Base-by-base conservation (phyloP, 2,888 invertebrate genomes). In the Meta bourneti region DNA sequence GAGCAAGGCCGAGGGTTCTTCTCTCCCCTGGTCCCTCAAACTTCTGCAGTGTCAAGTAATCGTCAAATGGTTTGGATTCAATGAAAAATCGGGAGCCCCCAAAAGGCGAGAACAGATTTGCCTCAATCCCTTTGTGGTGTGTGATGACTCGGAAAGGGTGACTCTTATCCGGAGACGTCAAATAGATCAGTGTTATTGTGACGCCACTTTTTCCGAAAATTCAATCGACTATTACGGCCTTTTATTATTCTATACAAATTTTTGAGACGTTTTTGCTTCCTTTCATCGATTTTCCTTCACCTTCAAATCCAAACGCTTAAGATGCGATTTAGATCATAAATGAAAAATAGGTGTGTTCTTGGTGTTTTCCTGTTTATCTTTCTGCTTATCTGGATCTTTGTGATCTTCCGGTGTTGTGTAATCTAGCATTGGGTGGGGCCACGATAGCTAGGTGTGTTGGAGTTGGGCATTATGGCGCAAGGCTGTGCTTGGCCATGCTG, bases 211-310 rank as follows among this genome's bases (percentile, higher is more conserved):
- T 61, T 80, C 75, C 49, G 74, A 80, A 90, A 79, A 85, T 75
- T 75, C 85, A 85, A 90, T 84, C 80, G 72, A 80, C 90, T 77
- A 89, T 90, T 90, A 85, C 74, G 82, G 77, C 70, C 70, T 78
- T 83, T 78, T 79, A 61, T 71, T 71, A 51, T 61, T 78, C 52
- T 71, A 52, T n/a, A 72, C 74, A 19, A 19, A 19, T n/a, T 52
- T 72, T 72, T 13, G 49, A 9, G 20, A 77, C 54, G 54, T 54
- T 19, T n/a, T 7, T 6, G 8, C 13, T 20, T 11, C 8, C 11
- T 8, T 51, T 51, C 52, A 9, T 4, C 16, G 9, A 54, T 79
- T 79, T 78, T 19, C 52, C 5, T 20, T 34, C 1, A 34, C 34
- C 34, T 34, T 4, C 4, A 34, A 34, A 34, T 34, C 34, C 34